A percentile compares a stretch with the other conserved stretches of the same genome.
Evolutionary conservation across 1,140 invertebrate genomes (phyloP).

Genomic region (Nymphalis io): DNA sequence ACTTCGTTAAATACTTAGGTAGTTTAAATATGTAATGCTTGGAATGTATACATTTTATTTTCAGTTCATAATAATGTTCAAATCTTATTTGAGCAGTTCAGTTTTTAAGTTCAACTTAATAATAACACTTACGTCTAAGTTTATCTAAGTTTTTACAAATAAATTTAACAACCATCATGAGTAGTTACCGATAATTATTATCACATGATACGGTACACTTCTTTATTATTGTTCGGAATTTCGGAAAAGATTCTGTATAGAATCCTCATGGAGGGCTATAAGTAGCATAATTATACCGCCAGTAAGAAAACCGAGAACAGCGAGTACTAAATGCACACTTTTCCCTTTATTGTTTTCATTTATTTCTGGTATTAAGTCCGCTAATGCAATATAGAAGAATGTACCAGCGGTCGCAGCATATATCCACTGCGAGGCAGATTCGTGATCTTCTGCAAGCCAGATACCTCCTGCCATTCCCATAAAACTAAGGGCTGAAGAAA

Average conservation of each 20-base stretch:
- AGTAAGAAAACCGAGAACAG: conserved; percentile 84
- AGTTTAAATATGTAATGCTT: conserved; percentile 8
- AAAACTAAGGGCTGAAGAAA: conserved; percentile 88
- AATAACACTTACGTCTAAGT: conserved; percentile 18
- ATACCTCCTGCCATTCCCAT: conserved; percentile 88
- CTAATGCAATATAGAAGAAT: conserved; percentile 91
- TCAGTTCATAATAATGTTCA: conserved; percentile 4
- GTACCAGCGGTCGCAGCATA: conserved; percentile 90
- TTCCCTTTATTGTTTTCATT: conserved; percentile 77
- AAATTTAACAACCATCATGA: conserved; percentile 66
- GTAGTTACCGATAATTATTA: conserved; percentile 52
- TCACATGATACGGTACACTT: conserved; percentile 51
- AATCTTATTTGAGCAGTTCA: conserved; percentile 23
- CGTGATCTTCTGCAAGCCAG: conserved; percentile 85
- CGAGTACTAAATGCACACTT: conserved; percentile 70
- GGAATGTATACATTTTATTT: conserved; percentile 23
- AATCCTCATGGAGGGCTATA: conserved; percentile 88
- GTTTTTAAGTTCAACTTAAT: conserved; percentile 27
- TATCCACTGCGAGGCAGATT: conserved; percentile 86
- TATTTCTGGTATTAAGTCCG: conserved; percentile 87
- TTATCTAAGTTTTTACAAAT: conserved; percentile 38
- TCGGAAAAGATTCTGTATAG: conserved; percentile 82
- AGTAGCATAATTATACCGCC: conserved; percentile 88
- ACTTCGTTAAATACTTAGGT: neutral
- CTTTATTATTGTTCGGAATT: conserved; percentile 67